Conservation (phyloP, 2,113 vertebrate species). For the Sander vitreus region DNA sequence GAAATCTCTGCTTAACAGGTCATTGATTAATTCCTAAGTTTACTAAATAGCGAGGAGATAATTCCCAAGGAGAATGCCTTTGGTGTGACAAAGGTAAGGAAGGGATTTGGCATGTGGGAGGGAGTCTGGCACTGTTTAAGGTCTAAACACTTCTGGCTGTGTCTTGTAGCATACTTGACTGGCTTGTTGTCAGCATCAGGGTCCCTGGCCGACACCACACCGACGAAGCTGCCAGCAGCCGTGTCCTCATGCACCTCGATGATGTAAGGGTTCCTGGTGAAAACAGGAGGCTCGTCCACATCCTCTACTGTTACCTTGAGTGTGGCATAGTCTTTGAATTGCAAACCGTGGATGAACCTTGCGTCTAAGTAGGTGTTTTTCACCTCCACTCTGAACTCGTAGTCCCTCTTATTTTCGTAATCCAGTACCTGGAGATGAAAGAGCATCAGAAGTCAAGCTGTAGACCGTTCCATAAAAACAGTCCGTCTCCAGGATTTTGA, state of each 20-base stretch:
- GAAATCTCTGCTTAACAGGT: constrained; percentile 45
- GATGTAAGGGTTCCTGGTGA: constrained; percentile 90
- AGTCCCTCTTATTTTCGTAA: constrained; percentile 92
- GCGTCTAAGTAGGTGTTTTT: constrained; percentile 91
- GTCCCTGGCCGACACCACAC: constrained; percentile 91
- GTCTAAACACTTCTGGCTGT: constrained; percentile 1
- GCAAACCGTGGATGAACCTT: constrained; percentile 90
- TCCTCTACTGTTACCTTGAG: constrained; percentile 93
- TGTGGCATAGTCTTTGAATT: constrained; percentile 93
- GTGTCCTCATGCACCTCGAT: constrained; percentile 96
- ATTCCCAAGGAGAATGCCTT: neutral
- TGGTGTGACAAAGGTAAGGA: neutral
- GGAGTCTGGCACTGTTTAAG: neutral
- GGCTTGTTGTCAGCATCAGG: constrained; percentile 89
- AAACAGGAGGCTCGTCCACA: constrained; percentile 92
- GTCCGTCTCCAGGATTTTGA: constrained; percentile 54
- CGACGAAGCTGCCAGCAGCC: constrained; percentile 91
- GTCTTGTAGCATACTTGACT: constrained; percentile 87
- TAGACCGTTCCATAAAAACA: constrained; percentile 38
- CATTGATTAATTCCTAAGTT: constrained; percentile 46
- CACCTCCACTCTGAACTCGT: constrained; percentile 93
- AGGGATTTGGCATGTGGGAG: neutral
- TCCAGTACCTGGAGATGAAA: constrained; percentile 89
- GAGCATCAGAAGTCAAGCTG: constrained; percentile 55
- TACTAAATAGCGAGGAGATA: neutral